Evolutionary conservation across 2,113 vertebrate genomes (phyloP).

Genomic region (Perca fluviatilis): DNA sequence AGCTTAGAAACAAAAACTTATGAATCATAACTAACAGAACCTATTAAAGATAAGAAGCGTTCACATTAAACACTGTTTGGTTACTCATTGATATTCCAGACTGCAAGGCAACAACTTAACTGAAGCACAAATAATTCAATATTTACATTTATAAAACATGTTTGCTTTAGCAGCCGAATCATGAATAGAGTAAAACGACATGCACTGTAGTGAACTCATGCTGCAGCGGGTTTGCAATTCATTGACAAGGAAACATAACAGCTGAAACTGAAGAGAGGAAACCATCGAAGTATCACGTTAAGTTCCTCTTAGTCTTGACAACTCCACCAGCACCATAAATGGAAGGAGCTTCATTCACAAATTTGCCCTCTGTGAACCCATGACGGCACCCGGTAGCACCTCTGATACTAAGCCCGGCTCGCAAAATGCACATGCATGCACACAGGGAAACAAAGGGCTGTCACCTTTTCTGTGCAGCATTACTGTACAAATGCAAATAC

Average conservation of each 20-base stretch:
- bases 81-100: constrained; percentile 42
- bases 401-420: constrained; percentile 1
- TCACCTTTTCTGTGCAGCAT: not conserved
- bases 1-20: not conserved
- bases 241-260: constrained; percentile 39
- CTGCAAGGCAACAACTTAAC: constrained; percentile 32
- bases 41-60: constrained; percentile 12
- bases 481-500: not conserved
- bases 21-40: constrained; percentile 55
- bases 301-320: constrained; percentile 56
- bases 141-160: constrained; percentile 17
- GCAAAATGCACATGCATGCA: constrained; percentile 7
- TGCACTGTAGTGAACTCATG: not conserved
- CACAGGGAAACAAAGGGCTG: not conserved
- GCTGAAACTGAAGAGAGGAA: constrained; percentile 60
- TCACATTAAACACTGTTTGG: not conserved
- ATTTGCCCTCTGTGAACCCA: constrained; percentile 58
- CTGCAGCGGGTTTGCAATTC: constrained; percentile 34
- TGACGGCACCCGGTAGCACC: not conserved
- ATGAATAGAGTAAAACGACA: not conserved
- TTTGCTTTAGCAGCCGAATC: constrained; percentile 14
- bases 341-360: constrained; percentile 79
- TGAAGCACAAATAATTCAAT: constrained; percentile 21
- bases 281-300: constrained; percentile 30
- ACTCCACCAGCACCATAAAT: constrained; percentile 64